Evolutionary conservation across 1,140 invertebrate genomes (phyloP), one percentile per base, ranked within the genome.

Genomic region (Polypedilum vanderplanki): DNA sequence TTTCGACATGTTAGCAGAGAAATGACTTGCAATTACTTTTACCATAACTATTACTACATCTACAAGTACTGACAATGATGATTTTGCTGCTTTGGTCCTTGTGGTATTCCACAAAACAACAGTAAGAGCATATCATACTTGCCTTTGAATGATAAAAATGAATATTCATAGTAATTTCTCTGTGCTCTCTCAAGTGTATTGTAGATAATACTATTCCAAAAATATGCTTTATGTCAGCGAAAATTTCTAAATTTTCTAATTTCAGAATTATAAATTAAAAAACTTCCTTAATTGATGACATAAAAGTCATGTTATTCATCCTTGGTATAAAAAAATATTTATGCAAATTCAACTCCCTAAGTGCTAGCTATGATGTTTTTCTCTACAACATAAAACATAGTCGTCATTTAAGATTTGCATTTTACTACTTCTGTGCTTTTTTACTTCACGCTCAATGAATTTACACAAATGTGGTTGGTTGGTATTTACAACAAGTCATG

Each of bases 291-390:
- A 33, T 33, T 33, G 24, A 3, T 33, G 24, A 33, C 24, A 33
- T 33, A 33, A 33, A 33, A 33, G 24, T 33, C 24, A 33, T 33
- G 24, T 64, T 76, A 78, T 74, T 77, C 78, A 5, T 76, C 77
- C 8, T 33, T 33, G 24, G 24, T 3, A 33, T 1, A 3, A 33
- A 33, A 33, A 33, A 33, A 33, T n/a, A 57, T 57, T 57, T 15
- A 57, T 57, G 46, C 12, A 57, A 57, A 57, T 57, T 57, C n/a
- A 33, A 57, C n/a, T 57, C 46, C 46, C 46, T 15, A 57, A 57
- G 46, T 57, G 46, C 46, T 12, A 57, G 0, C 46, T n/a, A 57
- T 57, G 46, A 57, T 57, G 46, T 57, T 57, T 15, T 57, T 57
- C n/a, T 57, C 24, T 33, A 33, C 24, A 33, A 33, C 24, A 33